Conservation (phyloP, 2,888 invertebrate genomes). For the Pseudococcus viburni region DNA sequence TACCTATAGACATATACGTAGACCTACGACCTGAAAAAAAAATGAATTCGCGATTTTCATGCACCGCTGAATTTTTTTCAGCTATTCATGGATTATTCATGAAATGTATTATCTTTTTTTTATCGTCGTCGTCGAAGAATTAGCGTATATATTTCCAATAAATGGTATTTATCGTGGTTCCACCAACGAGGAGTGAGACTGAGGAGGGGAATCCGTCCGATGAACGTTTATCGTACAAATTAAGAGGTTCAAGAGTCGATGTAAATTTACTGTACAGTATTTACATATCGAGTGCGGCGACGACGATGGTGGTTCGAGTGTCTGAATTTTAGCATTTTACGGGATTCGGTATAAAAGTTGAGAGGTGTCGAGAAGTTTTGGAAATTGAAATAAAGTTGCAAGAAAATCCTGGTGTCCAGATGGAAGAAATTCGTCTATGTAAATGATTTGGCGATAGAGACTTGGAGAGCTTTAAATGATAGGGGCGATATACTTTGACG, state of each 20-base stretch:
- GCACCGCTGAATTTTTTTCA: not conserved
- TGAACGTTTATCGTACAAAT: not conserved
- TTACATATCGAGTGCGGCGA: not conserved
- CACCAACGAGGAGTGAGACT: not conserved
- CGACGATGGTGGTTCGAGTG: not conserved
- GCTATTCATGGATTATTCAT: conserved; percentile 7
- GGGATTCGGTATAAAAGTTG: not conserved
- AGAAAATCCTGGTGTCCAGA: not conserved
- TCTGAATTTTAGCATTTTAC: not conserved
- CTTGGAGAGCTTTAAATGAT: too few relatives aligned
- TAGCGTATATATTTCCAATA: conserved; percentile 16
- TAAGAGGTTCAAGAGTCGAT: not conserved
- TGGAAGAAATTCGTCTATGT: too few relatives aligned
- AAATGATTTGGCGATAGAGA: too few relatives aligned
- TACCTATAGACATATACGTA: too few relatives aligned
- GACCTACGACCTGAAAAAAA: not conserved
- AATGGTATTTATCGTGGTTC: not conserved
- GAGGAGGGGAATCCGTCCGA: not conserved
- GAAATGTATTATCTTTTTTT: conserved; percentile 2
- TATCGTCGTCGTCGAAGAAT: not conserved
- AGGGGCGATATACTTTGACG: too few relatives aligned
- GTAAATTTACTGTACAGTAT: not conserved
- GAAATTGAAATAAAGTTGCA: not conserved
- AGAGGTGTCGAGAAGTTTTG: too few relatives aligned
- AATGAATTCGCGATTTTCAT: conserved; percentile 1